These are phyloP conservation scores for Protonemura montana DNA, from an alignment of 2,888 invertebrate species.

Conservation along the genomic window DNA sequence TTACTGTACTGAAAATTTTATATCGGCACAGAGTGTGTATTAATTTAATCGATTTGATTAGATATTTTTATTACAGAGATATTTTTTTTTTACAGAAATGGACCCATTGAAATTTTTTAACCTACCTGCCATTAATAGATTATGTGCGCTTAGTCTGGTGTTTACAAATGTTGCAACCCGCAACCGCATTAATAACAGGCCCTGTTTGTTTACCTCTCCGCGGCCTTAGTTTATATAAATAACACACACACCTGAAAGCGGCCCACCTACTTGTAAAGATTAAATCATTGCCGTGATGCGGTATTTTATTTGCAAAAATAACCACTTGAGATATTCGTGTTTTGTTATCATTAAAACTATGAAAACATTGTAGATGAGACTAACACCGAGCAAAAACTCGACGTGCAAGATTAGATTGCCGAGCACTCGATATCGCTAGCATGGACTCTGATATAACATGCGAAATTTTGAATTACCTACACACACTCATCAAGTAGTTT, in stretches of 20 bases:
- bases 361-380: conserved; percentile 8
- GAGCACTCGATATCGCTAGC: neutral
- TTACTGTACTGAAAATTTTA: neutral
- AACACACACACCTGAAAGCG: neutral
- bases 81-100: neutral
- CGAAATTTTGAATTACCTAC: neutral
- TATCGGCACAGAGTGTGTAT: neutral
- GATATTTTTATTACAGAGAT: neutral
- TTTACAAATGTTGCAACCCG: neutral
- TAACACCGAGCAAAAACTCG: neutral
- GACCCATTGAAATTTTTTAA: neutral
- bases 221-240: neutral
- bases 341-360: conserved; percentile 25
- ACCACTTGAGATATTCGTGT: conserved; percentile 12
- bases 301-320: conserved; percentile 23
- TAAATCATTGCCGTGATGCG: conserved; percentile 20
- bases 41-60: neutral
- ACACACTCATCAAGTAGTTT: neutral
- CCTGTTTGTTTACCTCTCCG: neutral
- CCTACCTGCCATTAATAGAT: neutral
- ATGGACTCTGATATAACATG: neutral
- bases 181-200: neutral
- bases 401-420: neutral
- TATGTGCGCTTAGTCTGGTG: neutral
- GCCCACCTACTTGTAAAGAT: conserved; percentile 7